Conservation (phyloP, 2,888 invertebrate species). For the Chalcosyrphus nemorum region DNA sequence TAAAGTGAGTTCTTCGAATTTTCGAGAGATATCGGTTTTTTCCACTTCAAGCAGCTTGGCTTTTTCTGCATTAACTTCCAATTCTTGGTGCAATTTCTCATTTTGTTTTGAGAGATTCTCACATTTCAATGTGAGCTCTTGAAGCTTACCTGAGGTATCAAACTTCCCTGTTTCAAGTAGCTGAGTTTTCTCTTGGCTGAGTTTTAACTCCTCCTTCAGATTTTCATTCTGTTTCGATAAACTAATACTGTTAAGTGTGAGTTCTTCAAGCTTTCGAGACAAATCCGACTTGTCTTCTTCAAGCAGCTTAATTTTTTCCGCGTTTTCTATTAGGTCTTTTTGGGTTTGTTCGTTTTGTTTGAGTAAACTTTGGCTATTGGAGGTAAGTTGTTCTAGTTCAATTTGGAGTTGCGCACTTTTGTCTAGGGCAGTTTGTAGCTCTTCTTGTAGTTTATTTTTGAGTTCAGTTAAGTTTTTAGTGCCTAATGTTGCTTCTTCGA, state of each 20-base stretch:
- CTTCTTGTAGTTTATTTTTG: no score
- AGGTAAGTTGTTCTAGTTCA: no score
- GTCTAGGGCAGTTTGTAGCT: no score
- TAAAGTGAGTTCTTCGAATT: slow-evolving; percentile 74
- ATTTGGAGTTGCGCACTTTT: no score
- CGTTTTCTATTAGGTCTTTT: background rate
- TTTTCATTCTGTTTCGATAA: slow-evolving; percentile 75
- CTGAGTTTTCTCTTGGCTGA: background rate
- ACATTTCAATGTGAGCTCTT: slow-evolving; percentile 72
- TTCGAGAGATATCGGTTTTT: slow-evolving; percentile 74
- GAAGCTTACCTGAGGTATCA: slow-evolving; percentile 76
- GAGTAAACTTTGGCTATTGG: no score
- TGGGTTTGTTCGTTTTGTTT: no score
- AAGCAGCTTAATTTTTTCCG: slow-evolving; percentile 3
- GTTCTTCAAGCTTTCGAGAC: slow-evolving; percentile 75
- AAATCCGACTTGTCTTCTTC: background rate
- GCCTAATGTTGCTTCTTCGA: no score
- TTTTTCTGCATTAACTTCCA: background rate
- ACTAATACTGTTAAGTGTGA: slow-evolving; percentile 63
- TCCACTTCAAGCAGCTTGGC: background rate
- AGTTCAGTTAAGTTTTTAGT: no score
- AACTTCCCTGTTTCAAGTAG: slow-evolving; percentile 7
- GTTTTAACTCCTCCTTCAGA: slow-evolving; percentile 3
- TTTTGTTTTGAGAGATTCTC: slow-evolving; percentile 74
- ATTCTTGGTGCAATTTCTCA: slow-evolving; percentile 43